Conservation (phyloP, 2,113 vertebrate species). For the Vulpes ferrilata region DNA sequence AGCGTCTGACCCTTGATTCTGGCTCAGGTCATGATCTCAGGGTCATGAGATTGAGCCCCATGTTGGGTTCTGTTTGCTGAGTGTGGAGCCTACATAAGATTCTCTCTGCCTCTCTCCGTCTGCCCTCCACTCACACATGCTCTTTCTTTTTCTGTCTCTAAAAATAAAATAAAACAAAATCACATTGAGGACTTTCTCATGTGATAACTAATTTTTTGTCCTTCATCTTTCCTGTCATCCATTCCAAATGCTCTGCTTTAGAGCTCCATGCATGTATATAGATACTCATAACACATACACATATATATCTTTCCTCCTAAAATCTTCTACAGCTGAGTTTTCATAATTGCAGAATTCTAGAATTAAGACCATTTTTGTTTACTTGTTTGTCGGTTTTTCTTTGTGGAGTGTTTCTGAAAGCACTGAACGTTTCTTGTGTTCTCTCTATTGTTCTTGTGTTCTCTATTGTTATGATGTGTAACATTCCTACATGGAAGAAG, state of each 20-base stretch:
- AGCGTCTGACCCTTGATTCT: neutral
- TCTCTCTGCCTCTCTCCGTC: neutral
- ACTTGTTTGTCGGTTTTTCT: neutral
- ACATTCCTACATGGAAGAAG: neutral
- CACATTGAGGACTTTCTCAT: neutral
- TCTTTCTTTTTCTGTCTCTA: neutral
- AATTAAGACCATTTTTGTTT: neutral
- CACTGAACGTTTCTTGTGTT: neutral
- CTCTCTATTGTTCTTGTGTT: too few species aligned
- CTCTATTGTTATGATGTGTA: neutral
- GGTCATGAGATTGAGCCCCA: neutral
- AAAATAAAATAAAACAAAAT: neutral
- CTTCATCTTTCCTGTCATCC: neutral
- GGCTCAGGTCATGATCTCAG: neutral
- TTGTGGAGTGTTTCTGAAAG: neutral
- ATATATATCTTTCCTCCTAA: neutral
- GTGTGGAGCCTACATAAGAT: neutral
- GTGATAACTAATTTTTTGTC: neutral
- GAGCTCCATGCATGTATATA: neutral
- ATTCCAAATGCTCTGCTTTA: neutral
- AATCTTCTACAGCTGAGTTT: neutral
- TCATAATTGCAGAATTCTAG: neutral
- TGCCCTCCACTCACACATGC: rapidly evolving
- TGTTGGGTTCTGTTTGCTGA: neutral
- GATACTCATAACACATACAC: neutral